A percentile compares a stretch with the other conserved stretches of the same genome.
Conservation (phyloP, 2,888 invertebrate genomes). For the Acanthopleura granulata region DNA sequence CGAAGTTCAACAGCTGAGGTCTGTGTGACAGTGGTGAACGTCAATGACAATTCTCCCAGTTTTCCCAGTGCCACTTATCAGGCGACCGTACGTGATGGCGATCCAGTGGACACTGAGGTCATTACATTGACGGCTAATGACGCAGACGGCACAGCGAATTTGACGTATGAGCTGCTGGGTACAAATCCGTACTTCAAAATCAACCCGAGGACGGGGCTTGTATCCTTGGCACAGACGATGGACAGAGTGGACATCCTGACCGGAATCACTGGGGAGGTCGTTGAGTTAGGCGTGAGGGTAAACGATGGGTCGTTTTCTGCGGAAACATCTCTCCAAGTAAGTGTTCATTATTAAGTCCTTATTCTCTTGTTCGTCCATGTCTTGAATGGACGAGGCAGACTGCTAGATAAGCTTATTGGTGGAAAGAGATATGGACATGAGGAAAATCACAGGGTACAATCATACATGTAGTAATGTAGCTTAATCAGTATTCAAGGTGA, state of each 20-base stretch:
- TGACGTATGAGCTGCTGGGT: background rate
- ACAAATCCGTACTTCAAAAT: background rate
- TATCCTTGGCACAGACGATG: background rate
- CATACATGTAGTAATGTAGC: too few relatives aligned
- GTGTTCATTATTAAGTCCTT: background rate
- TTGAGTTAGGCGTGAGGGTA: background rate
- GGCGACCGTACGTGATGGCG: background rate
- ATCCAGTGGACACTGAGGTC: background rate
- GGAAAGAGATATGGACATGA: too few relatives aligned
- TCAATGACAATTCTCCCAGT: background rate
- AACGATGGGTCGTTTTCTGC: background rate
- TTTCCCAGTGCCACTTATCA: background rate
- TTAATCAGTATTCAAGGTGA: too few relatives aligned
- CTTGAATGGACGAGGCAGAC: too few relatives aligned
- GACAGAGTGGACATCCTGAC: background rate
- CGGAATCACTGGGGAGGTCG: background rate
- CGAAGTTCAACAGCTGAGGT: slow-evolving; percentile 1
- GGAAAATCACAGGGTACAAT: too few relatives aligned
- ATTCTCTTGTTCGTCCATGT: too few relatives aligned
- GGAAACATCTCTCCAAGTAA: background rate
- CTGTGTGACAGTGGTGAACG: background rate
- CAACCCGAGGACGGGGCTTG: background rate
- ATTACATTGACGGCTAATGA: background rate
- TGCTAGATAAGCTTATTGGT: too few relatives aligned
- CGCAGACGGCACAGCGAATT: background rate